phyloP scores from a whole-genome alignment of 2,888 invertebrate species.

The Meghimatium bilineatum region DNA sequence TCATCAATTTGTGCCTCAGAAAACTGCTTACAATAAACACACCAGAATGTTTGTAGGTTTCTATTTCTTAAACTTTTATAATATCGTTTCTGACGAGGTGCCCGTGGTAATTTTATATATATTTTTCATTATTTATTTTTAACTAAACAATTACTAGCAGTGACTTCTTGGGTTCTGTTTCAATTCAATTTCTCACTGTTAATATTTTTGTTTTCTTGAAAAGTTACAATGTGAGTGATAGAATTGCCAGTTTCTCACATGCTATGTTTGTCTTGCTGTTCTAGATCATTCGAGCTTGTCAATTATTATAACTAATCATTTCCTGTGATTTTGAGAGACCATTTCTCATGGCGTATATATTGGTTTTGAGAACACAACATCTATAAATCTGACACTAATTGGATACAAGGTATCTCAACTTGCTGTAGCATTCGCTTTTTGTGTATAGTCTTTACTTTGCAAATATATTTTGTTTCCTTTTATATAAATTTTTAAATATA shows the following conservation, averaged over 20 bases:
- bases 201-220: neutral
- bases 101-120: neutral
- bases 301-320: slow-evolving; percentile 3
- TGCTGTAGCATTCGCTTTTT: too few species aligned
- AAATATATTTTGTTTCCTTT: too few species aligned
- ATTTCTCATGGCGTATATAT: neutral
- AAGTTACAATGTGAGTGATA: slow-evolving; percentile 6
- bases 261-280: neutral
- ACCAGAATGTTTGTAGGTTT: slow-evolving; percentile 8
- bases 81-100: slow-evolving; percentile 27
- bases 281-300: neutral
- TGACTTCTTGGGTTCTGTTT: neutral
- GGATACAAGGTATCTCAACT: neutral
- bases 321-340: neutral
- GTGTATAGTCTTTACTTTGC: too few species aligned
- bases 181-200: slow-evolving; percentile 26
- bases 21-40: slow-evolving; percentile 41
- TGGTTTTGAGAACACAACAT: neutral
- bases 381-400: neutral
- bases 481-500: too few species aligned
- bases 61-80: neutral
- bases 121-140: neutral
- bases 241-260: neutral
- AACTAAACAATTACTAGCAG: neutral
- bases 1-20: slow-evolving; percentile 26